Conservation (phyloP, 2,113 vertebrate species). For the Balaenoptera acutorostrata region DNA sequence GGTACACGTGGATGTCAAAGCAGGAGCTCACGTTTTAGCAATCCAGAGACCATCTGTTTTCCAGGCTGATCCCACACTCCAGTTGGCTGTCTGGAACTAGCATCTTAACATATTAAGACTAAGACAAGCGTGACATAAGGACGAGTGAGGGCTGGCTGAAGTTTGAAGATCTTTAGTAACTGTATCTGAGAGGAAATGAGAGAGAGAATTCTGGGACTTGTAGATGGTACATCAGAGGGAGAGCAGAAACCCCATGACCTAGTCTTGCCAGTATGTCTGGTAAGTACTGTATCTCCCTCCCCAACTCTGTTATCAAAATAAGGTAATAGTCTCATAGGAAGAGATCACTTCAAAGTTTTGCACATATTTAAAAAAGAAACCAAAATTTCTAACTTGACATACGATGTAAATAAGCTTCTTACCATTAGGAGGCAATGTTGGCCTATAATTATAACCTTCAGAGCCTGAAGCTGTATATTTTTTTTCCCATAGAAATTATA, state of each 20-base stretch:
- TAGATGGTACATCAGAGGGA: background rate
- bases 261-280: background rate
- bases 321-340: background rate
- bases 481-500: background rate
- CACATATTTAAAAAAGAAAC: background rate
- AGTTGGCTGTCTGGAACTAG: background rate
- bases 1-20: background rate
- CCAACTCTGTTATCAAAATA: background rate
- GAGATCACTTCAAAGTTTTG: background rate
- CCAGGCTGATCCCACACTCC: background rate
- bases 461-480: background rate
- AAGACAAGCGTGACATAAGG: background rate
- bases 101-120: background rate
- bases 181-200: background rate
- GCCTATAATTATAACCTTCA: background rate
- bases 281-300: background rate
- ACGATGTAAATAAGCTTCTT: background rate
- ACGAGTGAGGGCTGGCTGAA: background rate
- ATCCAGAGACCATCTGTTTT: background rate
- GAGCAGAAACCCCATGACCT: background rate
- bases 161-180: background rate
- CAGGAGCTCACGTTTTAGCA: background rate
- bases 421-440: constrained; percentile 46
- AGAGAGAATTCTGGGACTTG: background rate
- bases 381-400: background rate